Evolutionary conservation across 23 tunicate genomes (phyloP).

Genomic region (Pegea sp.): DNA sequence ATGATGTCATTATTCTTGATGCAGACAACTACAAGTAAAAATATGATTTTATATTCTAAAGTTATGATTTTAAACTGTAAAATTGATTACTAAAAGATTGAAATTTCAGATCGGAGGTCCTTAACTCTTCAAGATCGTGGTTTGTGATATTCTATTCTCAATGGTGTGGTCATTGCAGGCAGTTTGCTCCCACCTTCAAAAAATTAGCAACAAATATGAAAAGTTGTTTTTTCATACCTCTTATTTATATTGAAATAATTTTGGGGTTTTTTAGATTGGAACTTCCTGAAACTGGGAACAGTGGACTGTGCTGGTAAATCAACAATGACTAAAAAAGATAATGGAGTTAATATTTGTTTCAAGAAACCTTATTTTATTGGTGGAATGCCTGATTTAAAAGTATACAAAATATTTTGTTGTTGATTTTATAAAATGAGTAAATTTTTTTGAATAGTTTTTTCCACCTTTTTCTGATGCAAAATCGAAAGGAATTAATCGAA

Average conservation of each 20-base stretch:
- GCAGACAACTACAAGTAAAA: too few relatives aligned
- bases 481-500: not conserved
- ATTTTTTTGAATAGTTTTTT: not conserved
- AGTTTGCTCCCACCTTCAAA: not conserved
- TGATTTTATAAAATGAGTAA: not conserved
- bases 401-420: too few relatives aligned
- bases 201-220: not conserved
- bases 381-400: not conserved
- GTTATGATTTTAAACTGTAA: too few relatives aligned
- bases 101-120: not conserved
- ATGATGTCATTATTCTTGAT: too few relatives aligned
- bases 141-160: not conserved
- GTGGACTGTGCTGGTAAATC: not conserved
- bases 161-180: not conserved
- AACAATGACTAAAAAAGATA: not conserved
- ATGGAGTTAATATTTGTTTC: not conserved
- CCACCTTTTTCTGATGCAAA: not conserved
- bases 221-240: not conserved
- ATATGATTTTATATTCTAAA: too few relatives aligned
- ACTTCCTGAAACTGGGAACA: not conserved
- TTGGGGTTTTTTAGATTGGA: not conserved
- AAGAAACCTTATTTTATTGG: constrained; percentile 1
- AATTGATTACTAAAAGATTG: too few relatives aligned
- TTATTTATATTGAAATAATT: not conserved
- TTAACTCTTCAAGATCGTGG: not conserved